A percentile compares a stretch with the other conserved stretches of the same genome.
These are phyloP conservation scores for Globicephala melas DNA, from an alignment of 2,113 vertebrate genomes.

Conservation along the genomic window DNA sequence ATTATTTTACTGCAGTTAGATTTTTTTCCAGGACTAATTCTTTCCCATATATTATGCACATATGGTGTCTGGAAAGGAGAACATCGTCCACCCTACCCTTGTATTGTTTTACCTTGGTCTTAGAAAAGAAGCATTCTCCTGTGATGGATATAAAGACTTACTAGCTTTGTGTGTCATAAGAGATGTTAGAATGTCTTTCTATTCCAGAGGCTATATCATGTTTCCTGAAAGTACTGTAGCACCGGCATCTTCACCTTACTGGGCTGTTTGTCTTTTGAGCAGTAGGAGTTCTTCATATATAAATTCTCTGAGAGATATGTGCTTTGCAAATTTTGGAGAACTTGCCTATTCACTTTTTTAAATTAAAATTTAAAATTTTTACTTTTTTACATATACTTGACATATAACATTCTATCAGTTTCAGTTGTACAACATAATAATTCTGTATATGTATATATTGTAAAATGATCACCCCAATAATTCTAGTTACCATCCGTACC, in stretches of 20 bases:
- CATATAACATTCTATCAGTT: neutral
- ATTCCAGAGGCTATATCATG: neutral
- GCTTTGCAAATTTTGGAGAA: neutral
- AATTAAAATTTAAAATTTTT: neutral
- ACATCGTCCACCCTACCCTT: neutral
- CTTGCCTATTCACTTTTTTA: neutral
- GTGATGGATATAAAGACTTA: neutral
- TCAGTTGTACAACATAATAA: neutral
- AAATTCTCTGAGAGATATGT: neutral
- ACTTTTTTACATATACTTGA: neutral
- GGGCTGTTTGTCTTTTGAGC: neutral
- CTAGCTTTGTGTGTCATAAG: neutral
- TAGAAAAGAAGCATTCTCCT: neutral
- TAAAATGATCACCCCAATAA: neutral
- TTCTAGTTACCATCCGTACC: neutral
- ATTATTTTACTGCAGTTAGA: neutral
- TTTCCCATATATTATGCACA: neutral
- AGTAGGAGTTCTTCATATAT: neutral
- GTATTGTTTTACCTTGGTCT: neutral
- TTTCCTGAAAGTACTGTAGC: neutral
- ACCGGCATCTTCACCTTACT: neutral
- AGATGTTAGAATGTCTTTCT: neutral
- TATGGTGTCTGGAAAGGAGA: neutral
- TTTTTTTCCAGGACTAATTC: neutral
- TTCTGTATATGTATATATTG: neutral